Evolutionary conservation across 1,140 invertebrate species (phyloP).

Genomic region (Drosophila nigrodunni): DNA sequence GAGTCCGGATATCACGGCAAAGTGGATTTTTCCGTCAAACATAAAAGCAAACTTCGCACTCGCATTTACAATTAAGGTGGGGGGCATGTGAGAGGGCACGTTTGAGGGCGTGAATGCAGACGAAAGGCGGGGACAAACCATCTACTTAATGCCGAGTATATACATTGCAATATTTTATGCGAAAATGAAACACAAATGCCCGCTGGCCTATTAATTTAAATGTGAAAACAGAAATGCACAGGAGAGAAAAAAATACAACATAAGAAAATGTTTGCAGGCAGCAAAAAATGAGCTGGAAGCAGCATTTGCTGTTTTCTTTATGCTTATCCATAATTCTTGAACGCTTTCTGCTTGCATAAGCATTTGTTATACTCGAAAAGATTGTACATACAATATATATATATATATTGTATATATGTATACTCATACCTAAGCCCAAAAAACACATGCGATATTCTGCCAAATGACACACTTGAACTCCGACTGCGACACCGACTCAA

Average conservation of each 20-base stretch:
- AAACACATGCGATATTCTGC: conserved; percentile 35
- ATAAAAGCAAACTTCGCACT: conserved; percentile 72
- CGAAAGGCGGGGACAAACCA: conserved; percentile 3
- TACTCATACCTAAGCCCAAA: conserved; percentile 6
- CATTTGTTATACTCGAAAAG: conserved; percentile 39
- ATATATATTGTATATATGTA: conserved; percentile 12
- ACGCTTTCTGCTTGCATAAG: conserved; percentile 65
- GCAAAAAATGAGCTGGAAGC: not conserved
- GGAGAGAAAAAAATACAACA: conserved; percentile 5
- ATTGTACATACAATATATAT: not conserved
- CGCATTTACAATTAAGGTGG: conserved; percentile 28
- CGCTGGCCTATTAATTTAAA: conserved; percentile 74
- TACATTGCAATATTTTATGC: conserved; percentile 54
- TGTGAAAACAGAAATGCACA: conserved; percentile 54
- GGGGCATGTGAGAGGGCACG: too few species aligned
- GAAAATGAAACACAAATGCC: conserved; percentile 78
- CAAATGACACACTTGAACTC: conserved; percentile 47
- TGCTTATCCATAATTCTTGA: conserved; percentile 60
- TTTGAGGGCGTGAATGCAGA: not conserved
- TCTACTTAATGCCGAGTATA: not conserved
- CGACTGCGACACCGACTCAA: conserved; percentile 14
- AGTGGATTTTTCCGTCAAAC: conserved; percentile 81
- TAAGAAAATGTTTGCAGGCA: conserved; percentile 2
- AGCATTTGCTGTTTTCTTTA: conserved; percentile 23
- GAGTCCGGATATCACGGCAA: conserved; percentile 75